Percentiles rank a stretch among this genome's conserved stretches.
phyloP scores from a whole-genome alignment of 2,888 invertebrate species.

The Phortica magna region DNA sequence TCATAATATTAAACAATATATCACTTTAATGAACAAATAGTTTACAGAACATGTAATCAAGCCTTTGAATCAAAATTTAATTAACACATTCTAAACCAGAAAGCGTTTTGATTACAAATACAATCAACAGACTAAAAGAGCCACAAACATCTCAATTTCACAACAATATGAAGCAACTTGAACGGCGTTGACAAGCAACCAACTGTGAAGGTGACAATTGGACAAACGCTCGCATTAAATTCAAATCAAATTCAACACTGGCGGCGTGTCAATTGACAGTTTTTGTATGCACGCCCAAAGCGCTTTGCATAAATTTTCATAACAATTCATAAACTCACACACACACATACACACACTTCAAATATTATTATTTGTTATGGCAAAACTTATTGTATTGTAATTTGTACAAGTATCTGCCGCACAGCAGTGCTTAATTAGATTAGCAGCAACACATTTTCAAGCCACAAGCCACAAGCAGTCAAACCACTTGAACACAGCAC shows the following conservation, averaged over 20 bases:
- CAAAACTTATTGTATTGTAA: background rate
- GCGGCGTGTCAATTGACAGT: background rate
- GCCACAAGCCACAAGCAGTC: too few species aligned
- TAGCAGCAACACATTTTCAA: background rate
- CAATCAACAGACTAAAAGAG: too few species aligned
- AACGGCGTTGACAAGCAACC: too few species aligned
- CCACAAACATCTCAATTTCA: too few species aligned
- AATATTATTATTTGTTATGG: too few species aligned
- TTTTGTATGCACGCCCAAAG: too few species aligned
- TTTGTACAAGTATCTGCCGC: background rate
- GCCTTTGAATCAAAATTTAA: background rate
- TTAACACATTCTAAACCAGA: background rate
- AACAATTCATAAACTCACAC: too few species aligned
- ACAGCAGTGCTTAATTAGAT: background rate
- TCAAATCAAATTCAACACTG: background rate
- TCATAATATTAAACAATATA: too few species aligned
- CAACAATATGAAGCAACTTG: too few species aligned
- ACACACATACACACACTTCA: too few species aligned
- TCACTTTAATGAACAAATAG: background rate
- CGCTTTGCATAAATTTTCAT: too few species aligned
- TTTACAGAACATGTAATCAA: background rate
- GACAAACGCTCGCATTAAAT: background rate
- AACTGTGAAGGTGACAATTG: too few species aligned
- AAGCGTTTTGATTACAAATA: background rate
- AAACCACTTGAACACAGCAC: background rate